Base-by-base conservation (phyloP, 1,140 invertebrate genomes). In the Sipha flava region DNA sequence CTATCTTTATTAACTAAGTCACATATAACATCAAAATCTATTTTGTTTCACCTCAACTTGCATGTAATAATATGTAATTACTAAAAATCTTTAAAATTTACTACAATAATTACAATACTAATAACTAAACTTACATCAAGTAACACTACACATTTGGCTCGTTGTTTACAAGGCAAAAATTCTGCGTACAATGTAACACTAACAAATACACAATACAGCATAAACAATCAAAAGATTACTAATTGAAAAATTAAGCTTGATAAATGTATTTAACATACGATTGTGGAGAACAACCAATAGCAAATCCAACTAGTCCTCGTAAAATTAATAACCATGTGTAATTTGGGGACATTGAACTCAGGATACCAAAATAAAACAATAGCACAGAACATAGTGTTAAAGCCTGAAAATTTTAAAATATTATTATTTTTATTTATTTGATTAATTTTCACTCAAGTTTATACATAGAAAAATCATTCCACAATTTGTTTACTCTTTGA, bases 131-230 rank as follows among this genome's bases (percentile, higher is more conserved):
- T 91, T 88, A 96, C 94, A 89, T 98, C 96, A 80, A 98, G 89
- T 81, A 98, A 87, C 59, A 98, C 94, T 45, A 98, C 94, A 89
- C 95, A 97, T 87, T 95, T 96, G 34, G 94, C 95, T 84, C 96
- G 88, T 84, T 97, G 94, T 85, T 95, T 95, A 59, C 94, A 92
- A 21, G 96, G 96, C 68, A 98, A 87, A 89, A 97, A 98, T 87
- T 98, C 96, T 21, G 96, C 94, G 88, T 97, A 98, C 79, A 98
- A 86, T n/a, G 95, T 98, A 1, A 98, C 95, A 77, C 95, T 97
- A 87, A 81, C 88, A 85, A 83, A 66, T 81, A 59, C 31, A 62
- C 34, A 79, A 79, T 31, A 66, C 40, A 57, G 59, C 70, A 79
- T n/a, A 80, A 34, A 57, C 14, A 75, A 77, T 43, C 62, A 64